These are phyloP conservation scores for Galeruca laticollis DNA, from an alignment of 2,888 invertebrate genomes.

Conservation along the genomic window DNA sequence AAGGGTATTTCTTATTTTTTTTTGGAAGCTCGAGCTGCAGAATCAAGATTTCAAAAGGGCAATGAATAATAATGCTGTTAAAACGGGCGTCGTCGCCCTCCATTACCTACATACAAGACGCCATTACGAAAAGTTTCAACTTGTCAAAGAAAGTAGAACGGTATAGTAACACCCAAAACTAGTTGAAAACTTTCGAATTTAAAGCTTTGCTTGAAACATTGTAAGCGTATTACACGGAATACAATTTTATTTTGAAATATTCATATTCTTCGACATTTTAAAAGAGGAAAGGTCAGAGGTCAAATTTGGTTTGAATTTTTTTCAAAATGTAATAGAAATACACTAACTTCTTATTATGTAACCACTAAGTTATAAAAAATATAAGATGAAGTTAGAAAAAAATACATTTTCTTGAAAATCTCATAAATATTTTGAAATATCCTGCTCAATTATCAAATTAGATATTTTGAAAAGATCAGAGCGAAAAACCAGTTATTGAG, in stretches of 20 bases:
- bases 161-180: not conserved
- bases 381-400: not conserved
- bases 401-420: not conserved
- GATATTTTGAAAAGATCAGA: no score
- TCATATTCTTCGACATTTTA: conserved; percentile 16
- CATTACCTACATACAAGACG: conserved; percentile 48
- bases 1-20: no score
- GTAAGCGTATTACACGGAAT: not conserved
- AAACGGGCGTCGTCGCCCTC: conserved; percentile 59
- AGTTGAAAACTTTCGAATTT: not conserved
- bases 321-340: not conserved
- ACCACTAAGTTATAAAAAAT: not conserved
- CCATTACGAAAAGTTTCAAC: conserved; percentile 41
- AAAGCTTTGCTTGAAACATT: no score
- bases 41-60: not conserved
- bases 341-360: not conserved
- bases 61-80: not conserved
- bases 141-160: conserved; percentile 27
- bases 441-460: not conserved
- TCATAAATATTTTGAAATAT: not conserved
- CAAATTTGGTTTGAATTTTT: not conserved
- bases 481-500: conserved; percentile 1
- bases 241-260: not conserved
- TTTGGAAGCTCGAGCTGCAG: not conserved
- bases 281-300: conserved; percentile 27